These are phyloP conservation scores for Lissonota sp. DNA, from an alignment of 2,888 invertebrate species.

Conservation along the genomic window DNA sequence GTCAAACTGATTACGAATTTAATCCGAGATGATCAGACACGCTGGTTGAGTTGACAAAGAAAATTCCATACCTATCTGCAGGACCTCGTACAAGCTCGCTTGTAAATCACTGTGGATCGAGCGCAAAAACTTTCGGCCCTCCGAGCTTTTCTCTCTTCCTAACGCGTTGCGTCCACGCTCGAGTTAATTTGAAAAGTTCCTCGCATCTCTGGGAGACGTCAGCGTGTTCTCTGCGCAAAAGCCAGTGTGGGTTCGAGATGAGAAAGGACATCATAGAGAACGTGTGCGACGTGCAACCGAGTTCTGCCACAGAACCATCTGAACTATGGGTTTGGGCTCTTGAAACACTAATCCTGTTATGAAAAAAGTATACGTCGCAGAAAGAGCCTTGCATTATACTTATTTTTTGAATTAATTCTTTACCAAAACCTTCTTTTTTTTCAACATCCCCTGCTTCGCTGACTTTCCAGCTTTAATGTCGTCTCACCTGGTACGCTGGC, in stretches of 20 bases:
- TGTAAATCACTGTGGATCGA: conserved; percentile 29
- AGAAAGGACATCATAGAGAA: background rate
- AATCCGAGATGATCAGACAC: no score
- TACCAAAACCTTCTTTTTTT: background rate
- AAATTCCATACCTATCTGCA: no score
- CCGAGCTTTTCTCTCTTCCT: background rate
- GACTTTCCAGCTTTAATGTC: conserved; percentile 7
- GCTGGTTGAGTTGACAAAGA: no score
- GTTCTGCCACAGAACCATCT: conserved; percentile 19
- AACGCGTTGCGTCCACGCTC: background rate
- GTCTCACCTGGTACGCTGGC: conserved; percentile 2
- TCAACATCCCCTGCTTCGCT: background rate
- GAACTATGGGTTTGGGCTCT: conserved; percentile 19
- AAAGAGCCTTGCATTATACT: background rate
- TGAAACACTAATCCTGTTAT: background rate
- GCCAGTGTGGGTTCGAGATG: background rate
- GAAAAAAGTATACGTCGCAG: no score
- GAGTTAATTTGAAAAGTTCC: conserved; percentile 62
- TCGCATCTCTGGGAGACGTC: conserved; percentile 19
- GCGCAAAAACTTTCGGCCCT: conserved; percentile 41
- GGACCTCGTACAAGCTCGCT: background rate
- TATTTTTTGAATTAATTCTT: background rate
- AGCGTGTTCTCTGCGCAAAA: background rate
- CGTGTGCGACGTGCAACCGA: background rate
- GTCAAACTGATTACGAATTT: no score